Evolutionary conservation across 1,140 invertebrate genomes (phyloP).

Genomic region (Gerris buenoi): DNA sequence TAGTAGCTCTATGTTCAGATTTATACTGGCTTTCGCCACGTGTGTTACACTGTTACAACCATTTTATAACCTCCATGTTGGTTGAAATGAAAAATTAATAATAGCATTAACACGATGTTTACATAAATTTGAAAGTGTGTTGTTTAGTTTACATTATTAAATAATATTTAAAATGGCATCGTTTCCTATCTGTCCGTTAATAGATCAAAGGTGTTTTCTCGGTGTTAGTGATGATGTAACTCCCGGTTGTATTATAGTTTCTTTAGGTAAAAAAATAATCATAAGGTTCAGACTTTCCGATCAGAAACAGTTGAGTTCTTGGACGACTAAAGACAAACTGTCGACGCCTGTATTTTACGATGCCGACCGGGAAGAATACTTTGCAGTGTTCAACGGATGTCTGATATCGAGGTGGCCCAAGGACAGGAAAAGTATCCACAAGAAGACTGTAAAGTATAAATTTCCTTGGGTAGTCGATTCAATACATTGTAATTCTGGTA

Average conservation of each 20-base stretch:
- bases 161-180: neutral
- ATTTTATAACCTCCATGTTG: too few relatives aligned
- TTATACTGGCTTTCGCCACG: too few relatives aligned
- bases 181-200: neutral
- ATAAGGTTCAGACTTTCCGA: neutral
- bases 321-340: neutral
- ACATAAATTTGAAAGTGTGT: too few relatives aligned
- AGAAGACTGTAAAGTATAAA: neutral
- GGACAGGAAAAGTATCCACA: neutral
- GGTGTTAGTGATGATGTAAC: neutral
- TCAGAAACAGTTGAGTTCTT: neutral
- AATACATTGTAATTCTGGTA: neutral
- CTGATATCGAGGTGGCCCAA: neutral
- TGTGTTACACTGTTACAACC: too few relatives aligned
- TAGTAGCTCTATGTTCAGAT: too few relatives aligned
- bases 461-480: neutral
- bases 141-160: too few relatives aligned
- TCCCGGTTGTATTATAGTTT: neutral
- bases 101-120: too few relatives aligned
- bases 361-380: neutral
- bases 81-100: too few relatives aligned
- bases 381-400: neutral
- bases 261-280: neutral
- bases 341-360: neutral
- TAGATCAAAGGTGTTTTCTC: neutral